These are phyloP conservation scores for Chrysaora quinquecirrha DNA, from an alignment of 30 jellyfish, hydroid and myxozoan species.

Conservation along the genomic window DNA sequence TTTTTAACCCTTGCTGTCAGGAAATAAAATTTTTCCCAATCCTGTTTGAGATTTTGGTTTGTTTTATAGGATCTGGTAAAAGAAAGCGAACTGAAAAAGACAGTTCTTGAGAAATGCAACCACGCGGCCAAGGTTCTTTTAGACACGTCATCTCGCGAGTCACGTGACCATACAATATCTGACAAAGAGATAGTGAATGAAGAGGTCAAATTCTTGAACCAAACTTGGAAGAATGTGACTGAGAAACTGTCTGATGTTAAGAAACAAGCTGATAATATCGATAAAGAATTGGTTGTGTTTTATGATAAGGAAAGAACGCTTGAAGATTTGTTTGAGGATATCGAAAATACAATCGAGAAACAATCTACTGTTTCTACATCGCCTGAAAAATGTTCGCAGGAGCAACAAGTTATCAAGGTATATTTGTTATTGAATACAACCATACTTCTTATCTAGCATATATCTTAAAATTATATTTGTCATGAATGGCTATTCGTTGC, in stretches of 20 bases:
- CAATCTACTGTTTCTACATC: constrained; percentile 66
- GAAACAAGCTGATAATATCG: constrained; percentile 72
- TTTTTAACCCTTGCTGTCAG: no score
- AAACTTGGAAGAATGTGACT: constrained; percentile 58
- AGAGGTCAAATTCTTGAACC: constrained; percentile 58
- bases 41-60: not conserved
- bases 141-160: constrained; percentile 69
- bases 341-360: constrained; percentile 47
- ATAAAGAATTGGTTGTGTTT: constrained; percentile 54
- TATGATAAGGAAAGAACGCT: constrained; percentile 70
- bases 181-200: constrained; percentile 79
- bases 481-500: no score
- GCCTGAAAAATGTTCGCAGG: constrained; percentile 81
- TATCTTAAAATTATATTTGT: no score
- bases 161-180: constrained; percentile 75
- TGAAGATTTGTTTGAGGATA: constrained; percentile 70
- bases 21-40: not conserved
- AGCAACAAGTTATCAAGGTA: constrained; percentile 65
- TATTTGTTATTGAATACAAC: not conserved
- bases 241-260: constrained; percentile 62
- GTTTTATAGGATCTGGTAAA: constrained; percentile 66
- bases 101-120: constrained; percentile 58
- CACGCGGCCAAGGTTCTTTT: constrained; percentile 51
- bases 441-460: not conserved
- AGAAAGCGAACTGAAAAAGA: constrained; percentile 65